phyloP scores from a whole-genome alignment of 2,113 vertebrate species.

The Formicarius rufipectus region DNA sequence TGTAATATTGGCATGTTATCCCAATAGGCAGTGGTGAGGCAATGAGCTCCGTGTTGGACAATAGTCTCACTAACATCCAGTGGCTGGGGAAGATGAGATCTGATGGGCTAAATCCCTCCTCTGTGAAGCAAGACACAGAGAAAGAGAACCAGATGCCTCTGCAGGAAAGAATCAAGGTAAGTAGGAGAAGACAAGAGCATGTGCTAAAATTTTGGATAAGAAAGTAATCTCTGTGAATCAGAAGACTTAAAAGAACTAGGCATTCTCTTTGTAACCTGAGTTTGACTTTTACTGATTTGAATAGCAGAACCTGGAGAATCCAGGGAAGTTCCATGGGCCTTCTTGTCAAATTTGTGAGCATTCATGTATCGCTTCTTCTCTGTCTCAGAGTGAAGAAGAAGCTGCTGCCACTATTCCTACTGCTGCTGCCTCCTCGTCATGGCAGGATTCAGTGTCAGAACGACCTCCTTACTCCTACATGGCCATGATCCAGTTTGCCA shows the following conservation, averaged over 20 bases:
- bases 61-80: slow-evolving; percentile 90
- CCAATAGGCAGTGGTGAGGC: slow-evolving; percentile 74
- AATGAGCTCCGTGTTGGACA: slow-evolving; percentile 73
- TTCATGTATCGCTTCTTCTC: neutral
- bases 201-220: neutral
- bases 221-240: neutral
- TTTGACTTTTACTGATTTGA: neutral
- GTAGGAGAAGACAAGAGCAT: neutral
- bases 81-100: slow-evolving; percentile 88
- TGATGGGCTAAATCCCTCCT: slow-evolving; percentile 67
- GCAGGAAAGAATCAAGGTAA: slow-evolving; percentile 75
- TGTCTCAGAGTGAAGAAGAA: slow-evolving; percentile 61
- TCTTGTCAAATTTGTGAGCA: neutral
- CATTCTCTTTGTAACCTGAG: neutral
- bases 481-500: slow-evolving; percentile 98
- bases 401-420: neutral
- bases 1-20: neutral
- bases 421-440: neutral
- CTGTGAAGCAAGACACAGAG: slow-evolving; percentile 53
- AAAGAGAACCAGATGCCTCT: slow-evolving; percentile 79
- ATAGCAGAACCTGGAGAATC: neutral
- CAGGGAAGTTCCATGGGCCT: neutral
- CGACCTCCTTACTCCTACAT: slow-evolving; percentile 96
- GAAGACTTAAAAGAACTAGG: neutral
- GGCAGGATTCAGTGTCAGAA: slow-evolving; percentile 74